Evolutionary conservation across 2,113 vertebrate species (phyloP).

Genomic region (Thunnus thynnus): DNA sequence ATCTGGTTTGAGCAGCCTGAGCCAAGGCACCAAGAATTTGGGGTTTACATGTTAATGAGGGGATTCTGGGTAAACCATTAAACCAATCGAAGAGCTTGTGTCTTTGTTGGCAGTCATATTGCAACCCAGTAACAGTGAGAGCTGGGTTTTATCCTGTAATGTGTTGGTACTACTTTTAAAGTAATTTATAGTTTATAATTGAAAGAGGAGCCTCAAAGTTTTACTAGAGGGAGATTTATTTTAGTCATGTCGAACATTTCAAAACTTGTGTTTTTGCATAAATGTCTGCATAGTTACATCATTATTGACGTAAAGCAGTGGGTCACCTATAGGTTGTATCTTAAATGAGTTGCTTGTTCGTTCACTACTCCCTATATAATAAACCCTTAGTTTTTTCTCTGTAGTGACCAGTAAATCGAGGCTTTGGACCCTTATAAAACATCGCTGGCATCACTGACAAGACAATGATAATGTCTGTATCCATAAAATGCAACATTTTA

Average conservation of each 20-base stretch:
- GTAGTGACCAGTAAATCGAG: too few relatives aligned
- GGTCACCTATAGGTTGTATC: too few relatives aligned
- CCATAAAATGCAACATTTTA: too few relatives aligned
- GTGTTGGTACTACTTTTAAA: constrained; percentile 16
- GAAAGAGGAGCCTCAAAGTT: constrained; percentile 28
- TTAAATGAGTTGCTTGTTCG: too few relatives aligned
- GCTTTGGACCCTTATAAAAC: too few relatives aligned
- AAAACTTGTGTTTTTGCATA: background rate
- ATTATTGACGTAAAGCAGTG: background rate
- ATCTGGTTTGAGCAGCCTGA: constrained; percentile 63
- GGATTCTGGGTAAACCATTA: constrained; percentile 42
- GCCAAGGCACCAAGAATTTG: constrained; percentile 33
- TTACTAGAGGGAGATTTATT: background rate
- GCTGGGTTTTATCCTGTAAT: constrained; percentile 9
- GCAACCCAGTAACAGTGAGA: background rate
- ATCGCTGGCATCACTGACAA: too few relatives aligned
- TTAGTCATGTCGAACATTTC: background rate
- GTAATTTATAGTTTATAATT: constrained; percentile 31
- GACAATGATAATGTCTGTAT: too few relatives aligned
- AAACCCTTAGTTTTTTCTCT: too few relatives aligned
- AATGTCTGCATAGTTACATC: background rate
- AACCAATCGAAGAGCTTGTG: constrained; percentile 22
- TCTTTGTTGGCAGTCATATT: constrained; percentile 34
- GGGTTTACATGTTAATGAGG: constrained; percentile 62
- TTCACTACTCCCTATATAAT: too few relatives aligned